Evolutionary conservation across 92 coral and sea anemone species (phyloP).

Genomic region (Scolanthus callimorphus): DNA sequence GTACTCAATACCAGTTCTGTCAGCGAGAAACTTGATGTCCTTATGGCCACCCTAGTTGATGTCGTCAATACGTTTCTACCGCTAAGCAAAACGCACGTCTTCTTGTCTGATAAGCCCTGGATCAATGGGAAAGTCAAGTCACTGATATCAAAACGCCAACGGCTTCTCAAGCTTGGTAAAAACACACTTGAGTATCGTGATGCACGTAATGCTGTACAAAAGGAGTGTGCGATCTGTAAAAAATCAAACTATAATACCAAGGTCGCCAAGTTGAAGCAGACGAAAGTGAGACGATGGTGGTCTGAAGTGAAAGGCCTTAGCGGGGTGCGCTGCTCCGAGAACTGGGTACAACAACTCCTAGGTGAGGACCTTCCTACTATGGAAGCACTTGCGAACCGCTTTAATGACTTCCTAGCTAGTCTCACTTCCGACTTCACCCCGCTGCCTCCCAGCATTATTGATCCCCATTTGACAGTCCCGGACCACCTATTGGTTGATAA

Average conservation of each 20-base stretch:
- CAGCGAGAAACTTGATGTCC: conserved; percentile 2
- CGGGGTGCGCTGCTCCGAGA: conserved; percentile 15
- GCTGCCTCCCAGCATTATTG: too few species aligned
- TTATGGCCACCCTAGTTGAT: conserved; percentile 14
- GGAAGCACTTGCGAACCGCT: conserved; percentile 34
- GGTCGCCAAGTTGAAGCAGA: conserved; percentile 29
- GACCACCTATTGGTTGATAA: too few species aligned
- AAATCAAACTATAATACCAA: conserved; percentile 11
- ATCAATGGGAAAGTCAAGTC: conserved; percentile 9
- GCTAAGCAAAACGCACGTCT: conserved; percentile 7
- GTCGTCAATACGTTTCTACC: conserved; percentile 16
- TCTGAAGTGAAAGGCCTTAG: conserved; percentile 31
- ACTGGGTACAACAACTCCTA: conserved; percentile 25
- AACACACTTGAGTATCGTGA: conserved; percentile 7
- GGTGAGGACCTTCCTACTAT: conserved; percentile 18
- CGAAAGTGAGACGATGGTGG: conserved; percentile 29
- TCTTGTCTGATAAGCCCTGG: conserved; percentile 19
- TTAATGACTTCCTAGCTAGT: conserved; percentile 27
- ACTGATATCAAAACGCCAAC: conserved; percentile 7
- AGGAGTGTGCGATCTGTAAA: conserved; percentile 8
- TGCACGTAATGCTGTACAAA: conserved; percentile 5
- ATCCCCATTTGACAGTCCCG: too few species aligned
- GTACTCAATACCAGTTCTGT: too few species aligned
- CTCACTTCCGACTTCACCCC: conserved; percentile 31
- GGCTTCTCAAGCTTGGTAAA: conserved; percentile 12